Percentiles rank a stretch among this genome's conserved stretches.
phyloP scores from a whole-genome alignment of 2,113 vertebrate species.

The Tychaedon coryphoeus region DNA sequence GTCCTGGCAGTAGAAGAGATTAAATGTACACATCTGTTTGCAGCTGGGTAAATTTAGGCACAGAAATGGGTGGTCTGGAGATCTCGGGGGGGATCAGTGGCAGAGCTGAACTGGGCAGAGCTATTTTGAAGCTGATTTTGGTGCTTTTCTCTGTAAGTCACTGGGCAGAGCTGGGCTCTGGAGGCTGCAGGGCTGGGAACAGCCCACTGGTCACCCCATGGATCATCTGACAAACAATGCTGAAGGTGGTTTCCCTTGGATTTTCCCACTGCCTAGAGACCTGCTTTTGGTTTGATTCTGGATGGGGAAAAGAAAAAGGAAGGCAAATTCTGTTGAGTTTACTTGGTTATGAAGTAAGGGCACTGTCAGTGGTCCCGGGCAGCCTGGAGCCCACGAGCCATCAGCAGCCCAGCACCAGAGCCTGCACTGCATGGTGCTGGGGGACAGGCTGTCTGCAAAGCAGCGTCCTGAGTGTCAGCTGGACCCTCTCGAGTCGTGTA shows the following conservation, averaged over 20 bases:
- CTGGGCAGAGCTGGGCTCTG: accelerated
- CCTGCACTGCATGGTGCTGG: accelerated
- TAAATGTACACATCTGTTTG: background rate
- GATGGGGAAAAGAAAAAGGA: accelerated
- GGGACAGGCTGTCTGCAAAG: background rate
- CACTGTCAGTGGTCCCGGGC: background rate
- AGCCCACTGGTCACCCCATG: background rate
- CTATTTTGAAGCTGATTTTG: background rate
- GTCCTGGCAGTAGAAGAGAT: background rate
- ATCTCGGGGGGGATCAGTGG: accelerated
- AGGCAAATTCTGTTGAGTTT: background rate
- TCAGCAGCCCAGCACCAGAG: accelerated
- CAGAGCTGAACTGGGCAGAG: background rate
- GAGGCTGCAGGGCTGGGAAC: background rate
- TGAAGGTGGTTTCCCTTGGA: background rate
- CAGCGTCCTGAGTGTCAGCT: background rate
- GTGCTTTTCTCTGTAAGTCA: background rate
- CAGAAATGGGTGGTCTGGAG: accelerated
- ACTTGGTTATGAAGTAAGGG: background rate
- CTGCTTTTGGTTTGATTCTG: background rate
- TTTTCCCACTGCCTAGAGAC: background rate
- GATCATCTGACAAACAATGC: background rate
- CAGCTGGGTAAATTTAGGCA: slow-evolving; percentile 23
- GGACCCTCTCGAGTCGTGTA: background rate
- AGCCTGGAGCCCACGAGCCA: background rate